Evolutionary conservation across 2,888 invertebrate genomes (phyloP).

Genomic region (Automeris io): DNA sequence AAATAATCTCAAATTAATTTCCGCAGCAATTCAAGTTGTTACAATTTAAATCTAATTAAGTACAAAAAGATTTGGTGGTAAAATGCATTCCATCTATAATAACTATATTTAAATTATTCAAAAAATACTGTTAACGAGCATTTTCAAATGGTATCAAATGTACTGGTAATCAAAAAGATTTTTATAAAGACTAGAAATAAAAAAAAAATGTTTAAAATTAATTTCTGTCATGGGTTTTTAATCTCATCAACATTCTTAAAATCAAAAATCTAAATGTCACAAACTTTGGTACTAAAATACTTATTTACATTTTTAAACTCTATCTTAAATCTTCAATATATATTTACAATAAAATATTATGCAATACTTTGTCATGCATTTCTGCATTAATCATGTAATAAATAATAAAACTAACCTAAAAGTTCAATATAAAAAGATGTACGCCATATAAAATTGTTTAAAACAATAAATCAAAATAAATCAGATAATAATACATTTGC

Average conservation of each 20-base stretch:
- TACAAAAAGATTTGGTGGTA: conserved; percentile 50
- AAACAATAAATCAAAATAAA: too few relatives aligned
- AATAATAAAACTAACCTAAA: background rate
- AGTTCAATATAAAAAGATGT: too few relatives aligned
- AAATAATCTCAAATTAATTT: conserved; percentile 28
- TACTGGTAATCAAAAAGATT: background rate
- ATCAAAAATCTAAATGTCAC: conserved; percentile 13
- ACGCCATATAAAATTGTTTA: too few relatives aligned
- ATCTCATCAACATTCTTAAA: conserved; percentile 15
- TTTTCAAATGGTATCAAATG: background rate
- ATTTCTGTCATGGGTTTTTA: too few relatives aligned
- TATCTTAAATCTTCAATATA: conserved; percentile 15
- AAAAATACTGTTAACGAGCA: background rate
- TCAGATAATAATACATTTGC: too few relatives aligned
- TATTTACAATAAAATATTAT: conserved; percentile 32
- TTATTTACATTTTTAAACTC: conserved; percentile 28
- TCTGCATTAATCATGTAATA: conserved; percentile 11
- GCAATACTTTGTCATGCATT: conserved; percentile 35
- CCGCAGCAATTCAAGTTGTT: conserved; percentile 10
- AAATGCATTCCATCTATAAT: conserved; percentile 33
- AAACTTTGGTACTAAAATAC: conserved; percentile 49
- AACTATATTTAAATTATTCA: too few relatives aligned
- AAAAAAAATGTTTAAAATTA: too few relatives aligned
- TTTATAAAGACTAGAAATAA: background rate
- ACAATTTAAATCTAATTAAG: conserved; percentile 37